Conservation (phyloP, 1,140 invertebrate species). For the Akabosia matsudoensis region DNA sequence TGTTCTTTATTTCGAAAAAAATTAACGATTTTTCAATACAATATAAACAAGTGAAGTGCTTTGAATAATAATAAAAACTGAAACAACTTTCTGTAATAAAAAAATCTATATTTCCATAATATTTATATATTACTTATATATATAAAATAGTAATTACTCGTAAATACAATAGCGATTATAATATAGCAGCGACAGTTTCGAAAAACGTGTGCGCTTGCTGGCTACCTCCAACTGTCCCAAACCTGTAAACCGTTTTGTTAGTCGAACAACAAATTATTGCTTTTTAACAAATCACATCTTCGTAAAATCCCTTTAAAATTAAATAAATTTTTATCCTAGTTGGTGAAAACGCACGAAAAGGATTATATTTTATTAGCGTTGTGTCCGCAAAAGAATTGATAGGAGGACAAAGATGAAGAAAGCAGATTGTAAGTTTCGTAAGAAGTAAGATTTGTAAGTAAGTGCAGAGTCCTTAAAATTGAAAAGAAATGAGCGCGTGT, state of each 20-base stretch:
- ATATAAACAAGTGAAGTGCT: background rate
- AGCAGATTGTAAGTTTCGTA: background rate
- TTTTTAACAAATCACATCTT: background rate
- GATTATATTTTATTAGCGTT: no score
- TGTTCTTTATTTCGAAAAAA: no score
- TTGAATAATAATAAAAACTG: background rate
- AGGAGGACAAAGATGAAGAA: no score
- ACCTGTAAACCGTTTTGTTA: background rate
- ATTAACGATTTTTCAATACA: no score
- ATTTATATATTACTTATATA: background rate
- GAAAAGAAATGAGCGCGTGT: no score
- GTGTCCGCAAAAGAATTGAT: no score
- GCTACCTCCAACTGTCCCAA: slow-evolving; percentile 2
- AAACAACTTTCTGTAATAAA: slow-evolving; percentile 1
- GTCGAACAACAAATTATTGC: slow-evolving; percentile 3
- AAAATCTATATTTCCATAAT: background rate
- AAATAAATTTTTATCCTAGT: no score
- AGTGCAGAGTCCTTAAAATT: no score
- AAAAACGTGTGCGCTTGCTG: slow-evolving; percentile 1
- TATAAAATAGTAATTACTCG: background rate
- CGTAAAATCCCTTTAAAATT: background rate
- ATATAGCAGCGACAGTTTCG: background rate
- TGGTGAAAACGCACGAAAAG: no score
- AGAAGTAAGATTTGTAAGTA: no score
- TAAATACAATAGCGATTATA: background rate